Evolutionary conservation across 1,140 invertebrate species (phyloP), one percentile per base, ranked within the genome.

Genomic region (Zaprionus capensis): DNA sequence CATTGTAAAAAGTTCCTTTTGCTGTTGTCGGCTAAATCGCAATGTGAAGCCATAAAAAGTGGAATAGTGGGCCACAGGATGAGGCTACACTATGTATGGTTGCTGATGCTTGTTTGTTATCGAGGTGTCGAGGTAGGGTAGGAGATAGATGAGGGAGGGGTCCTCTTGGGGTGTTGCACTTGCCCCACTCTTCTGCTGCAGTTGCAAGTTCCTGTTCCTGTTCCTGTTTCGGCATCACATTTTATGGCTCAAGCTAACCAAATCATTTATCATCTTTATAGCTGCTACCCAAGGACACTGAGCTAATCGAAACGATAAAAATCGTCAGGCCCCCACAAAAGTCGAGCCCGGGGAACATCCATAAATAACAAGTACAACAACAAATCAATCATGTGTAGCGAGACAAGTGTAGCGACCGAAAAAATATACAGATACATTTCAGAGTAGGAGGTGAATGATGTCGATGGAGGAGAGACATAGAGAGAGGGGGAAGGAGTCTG

Each of bases 211-310:
- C 22, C 55, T 31, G 15, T 76, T 61, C 58, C 65, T 53, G 57
- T 63, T 58, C 44, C 15, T 17, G n/a, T 61, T 31, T 71, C 49
- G 49, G 56, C 51, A 46, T 66, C 57, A 17, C n/a, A 17, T 46
- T 55, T 75, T 59, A 38, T 57, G 15, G 63, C 66, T 55, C 51
- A 69, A 28, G 24, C 68, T 6, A 55, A 44, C 51, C 56, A 59
- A 71, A 88, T 86, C 83, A 72, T 86, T 86, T 88, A 86, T 88
- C 84, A 86, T 88, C 82, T 86, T 86, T 86, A 86, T 83, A 56
- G 80, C 81, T 65, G 65, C 66, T 38, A 44, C 26, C 64, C 71
- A 74, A 69, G 82, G 71, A 82, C 80, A 85, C 71, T 72, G 71
- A 69, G 70, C 83, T 86, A 88, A 86, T 86, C 83, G 78, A 88